Evolutionary conservation across 1,140 invertebrate genomes (phyloP).

Genomic region (Bemisia tabaci): DNA sequence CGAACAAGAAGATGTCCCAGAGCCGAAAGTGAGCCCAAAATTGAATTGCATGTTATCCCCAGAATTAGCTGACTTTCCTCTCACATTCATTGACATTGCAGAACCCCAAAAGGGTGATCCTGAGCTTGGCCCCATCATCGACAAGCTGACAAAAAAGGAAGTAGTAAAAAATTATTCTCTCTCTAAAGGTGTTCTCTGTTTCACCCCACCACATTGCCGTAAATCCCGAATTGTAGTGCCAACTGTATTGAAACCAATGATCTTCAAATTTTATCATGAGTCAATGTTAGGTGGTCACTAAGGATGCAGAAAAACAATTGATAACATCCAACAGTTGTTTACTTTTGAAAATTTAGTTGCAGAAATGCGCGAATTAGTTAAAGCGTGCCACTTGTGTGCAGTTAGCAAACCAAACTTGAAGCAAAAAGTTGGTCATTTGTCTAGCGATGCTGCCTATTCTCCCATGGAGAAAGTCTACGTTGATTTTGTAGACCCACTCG

Average conservation of each 20-base stretch:
- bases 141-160: not conserved
- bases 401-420: not conserved
- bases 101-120: not conserved
- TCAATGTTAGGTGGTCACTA: not conserved
- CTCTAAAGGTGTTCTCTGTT: not conserved
- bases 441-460: not conserved
- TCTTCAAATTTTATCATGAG: slow-evolving; percentile 22
- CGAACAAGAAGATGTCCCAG: too few relatives aligned
- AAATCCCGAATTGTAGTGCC: not conserved
- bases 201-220: not conserved
- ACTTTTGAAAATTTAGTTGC: not conserved
- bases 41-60: too few relatives aligned
- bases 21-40: too few relatives aligned
- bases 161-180: not conserved
- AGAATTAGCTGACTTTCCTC: not conserved
- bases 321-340: not conserved
- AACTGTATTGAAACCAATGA: not conserved
- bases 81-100: not conserved
- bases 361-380: not conserved
- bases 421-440: not conserved
- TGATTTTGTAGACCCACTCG: not conserved
- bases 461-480: not conserved
- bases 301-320: not conserved
- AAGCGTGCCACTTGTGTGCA: not conserved
- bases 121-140: not conserved